phyloP scores from a whole-genome alignment of 2,113 vertebrate species.

The Chaetorhynchus papuensis region DNA sequence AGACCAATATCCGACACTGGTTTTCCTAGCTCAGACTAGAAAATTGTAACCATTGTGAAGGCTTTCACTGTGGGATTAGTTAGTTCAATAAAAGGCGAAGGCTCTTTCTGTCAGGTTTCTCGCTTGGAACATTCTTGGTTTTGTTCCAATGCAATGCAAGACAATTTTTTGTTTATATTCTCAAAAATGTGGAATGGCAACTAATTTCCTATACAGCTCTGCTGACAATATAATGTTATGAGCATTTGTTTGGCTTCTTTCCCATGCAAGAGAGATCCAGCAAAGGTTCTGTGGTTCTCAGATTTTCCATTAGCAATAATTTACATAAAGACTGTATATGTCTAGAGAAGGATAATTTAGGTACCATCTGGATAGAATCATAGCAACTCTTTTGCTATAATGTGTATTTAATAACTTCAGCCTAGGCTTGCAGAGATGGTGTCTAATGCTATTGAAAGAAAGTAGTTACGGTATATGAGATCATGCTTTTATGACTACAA shows the following conservation, averaged over 20 bases:
- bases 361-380: conserved; percentile 25
- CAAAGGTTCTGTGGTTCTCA: not conserved
- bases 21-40: not conserved
- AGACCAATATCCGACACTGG: not conserved
- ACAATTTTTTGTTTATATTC: not conserved
- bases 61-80: not conserved
- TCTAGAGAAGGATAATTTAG: conserved; percentile 11
- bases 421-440: not conserved
- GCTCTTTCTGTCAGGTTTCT: not conserved
- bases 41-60: not conserved
- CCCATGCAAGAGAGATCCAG: not conserved
- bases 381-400: not conserved
- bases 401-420: conserved; percentile 41
- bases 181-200: not conserved
- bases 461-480: not conserved
- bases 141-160: not conserved
- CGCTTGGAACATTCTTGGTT: not conserved
- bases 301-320: conserved; percentile 54
- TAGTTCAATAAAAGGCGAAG: not conserved
- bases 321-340: conserved; percentile 7
- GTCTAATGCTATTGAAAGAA: not conserved
- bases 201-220: conserved; percentile 1
- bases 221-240: not conserved
- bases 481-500: conserved; percentile 24
- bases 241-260: conserved; percentile 35